Evolutionary conservation across 2,888 invertebrate genomes (phyloP).

Genomic region (Cheilosia vernalis): DNA sequence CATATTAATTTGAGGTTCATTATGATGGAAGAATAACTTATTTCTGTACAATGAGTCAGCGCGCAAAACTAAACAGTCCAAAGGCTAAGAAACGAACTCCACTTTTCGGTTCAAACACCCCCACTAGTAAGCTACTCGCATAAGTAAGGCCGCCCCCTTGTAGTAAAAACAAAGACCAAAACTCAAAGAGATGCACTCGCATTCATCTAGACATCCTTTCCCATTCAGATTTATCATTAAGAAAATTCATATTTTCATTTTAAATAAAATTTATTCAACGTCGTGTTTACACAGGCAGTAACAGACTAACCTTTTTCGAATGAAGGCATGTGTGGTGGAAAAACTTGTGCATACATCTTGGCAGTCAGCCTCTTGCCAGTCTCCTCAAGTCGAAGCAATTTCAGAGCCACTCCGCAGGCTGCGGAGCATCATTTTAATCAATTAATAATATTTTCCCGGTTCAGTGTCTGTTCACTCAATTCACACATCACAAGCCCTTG

Average conservation of each 20-base stretch:
- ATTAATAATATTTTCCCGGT: slow-evolving; percentile 67
- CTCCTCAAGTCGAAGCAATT: slow-evolving; percentile 31
- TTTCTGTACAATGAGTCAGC: too few relatives aligned
- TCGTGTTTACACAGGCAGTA: slow-evolving; percentile 23
- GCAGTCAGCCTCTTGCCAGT: slow-evolving; percentile 8
- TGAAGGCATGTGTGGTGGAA: background rate
- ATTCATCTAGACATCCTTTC: background rate
- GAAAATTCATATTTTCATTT: slow-evolving; percentile 23
- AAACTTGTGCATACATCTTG: slow-evolving; percentile 21
- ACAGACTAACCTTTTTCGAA: slow-evolving; percentile 15
- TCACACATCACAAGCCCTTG: slow-evolving; percentile 61
- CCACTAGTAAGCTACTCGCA: background rate
- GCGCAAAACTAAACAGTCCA: too few relatives aligned
- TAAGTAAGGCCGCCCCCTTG: background rate
- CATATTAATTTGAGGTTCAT: too few relatives aligned
- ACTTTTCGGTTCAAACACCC: slow-evolving; percentile 2
- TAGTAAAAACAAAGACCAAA: slow-evolving; percentile 11
- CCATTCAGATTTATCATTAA: slow-evolving; percentile 21
- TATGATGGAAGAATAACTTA: too few relatives aligned
- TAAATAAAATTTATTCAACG: slow-evolving; percentile 20
- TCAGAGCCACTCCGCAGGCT: slow-evolving; percentile 25
- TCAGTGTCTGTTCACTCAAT: slow-evolving; percentile 53
- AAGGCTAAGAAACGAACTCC: background rate
- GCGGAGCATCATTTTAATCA: slow-evolving; percentile 64
- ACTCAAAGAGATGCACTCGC: slow-evolving; percentile 1